A percentile compares a stretch with the other conserved stretches of the same genome.
Evolutionary conservation across 64 coral and sea anemone genomes (phyloP).

Genomic region (Montipora cactus): DNA sequence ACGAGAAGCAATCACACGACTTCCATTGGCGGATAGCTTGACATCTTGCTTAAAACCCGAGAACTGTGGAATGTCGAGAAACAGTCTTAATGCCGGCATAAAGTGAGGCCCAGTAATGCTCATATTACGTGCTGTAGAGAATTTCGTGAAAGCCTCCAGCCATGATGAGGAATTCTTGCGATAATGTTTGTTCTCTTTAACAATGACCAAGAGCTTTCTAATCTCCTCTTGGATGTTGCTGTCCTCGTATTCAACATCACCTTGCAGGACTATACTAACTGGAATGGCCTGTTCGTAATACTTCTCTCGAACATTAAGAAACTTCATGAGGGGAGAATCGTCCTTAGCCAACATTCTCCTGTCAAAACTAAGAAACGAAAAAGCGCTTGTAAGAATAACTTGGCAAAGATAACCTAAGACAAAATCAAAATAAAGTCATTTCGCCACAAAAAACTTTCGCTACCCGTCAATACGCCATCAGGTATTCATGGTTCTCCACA

Average conservation of each 20-base stretch:
- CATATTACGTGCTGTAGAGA: neutral
- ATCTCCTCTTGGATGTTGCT: constrained; percentile 52
- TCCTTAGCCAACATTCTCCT: constrained; percentile 61
- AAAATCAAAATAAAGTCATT: too few species aligned
- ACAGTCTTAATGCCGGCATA: constrained; percentile 47
- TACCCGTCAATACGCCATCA: too few species aligned
- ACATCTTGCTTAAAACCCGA: constrained; percentile 61
- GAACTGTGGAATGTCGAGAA: constrained; percentile 60
- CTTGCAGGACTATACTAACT: constrained; percentile 52
- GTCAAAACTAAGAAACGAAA: neutral
- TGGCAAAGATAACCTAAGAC: too few species aligned
- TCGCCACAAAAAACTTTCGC: too few species aligned
- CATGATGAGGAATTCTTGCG: constrained; percentile 49
- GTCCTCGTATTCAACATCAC: constrained; percentile 48
- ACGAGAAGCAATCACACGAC: constrained; percentile 56
- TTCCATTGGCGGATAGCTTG: constrained; percentile 44
- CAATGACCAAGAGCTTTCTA: constrained; percentile 57
- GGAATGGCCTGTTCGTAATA: constrained; percentile 62
- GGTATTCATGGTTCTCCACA: too few species aligned
- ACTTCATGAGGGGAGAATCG: constrained; percentile 52
- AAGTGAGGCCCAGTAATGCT: constrained; percentile 58
- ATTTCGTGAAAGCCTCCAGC: constrained; percentile 54
- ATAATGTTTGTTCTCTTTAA: constrained; percentile 54
- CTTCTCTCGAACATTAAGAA: constrained; percentile 39
- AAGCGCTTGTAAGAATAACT: neutral